A percentile compares a stretch with the other conserved stretches of the same genome.
Conservation (phyloP, 2,888 invertebrate species). For the Microchrysa polita region DNA sequence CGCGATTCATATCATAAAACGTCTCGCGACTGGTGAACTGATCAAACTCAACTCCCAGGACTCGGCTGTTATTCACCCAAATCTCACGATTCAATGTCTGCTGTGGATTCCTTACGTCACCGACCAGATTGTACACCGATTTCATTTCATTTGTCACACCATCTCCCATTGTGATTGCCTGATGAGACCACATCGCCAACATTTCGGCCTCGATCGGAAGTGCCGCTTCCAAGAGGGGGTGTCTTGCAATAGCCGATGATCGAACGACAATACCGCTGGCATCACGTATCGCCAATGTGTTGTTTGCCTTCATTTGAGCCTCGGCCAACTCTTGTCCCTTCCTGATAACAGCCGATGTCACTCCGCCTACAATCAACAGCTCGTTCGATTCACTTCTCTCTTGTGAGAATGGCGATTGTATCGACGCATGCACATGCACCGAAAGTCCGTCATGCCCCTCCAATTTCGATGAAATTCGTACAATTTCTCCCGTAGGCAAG, state of each 20-base stretch:
- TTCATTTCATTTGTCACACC: constrained; percentile 80
- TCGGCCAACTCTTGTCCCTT: constrained; percentile 78
- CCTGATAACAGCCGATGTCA: constrained; percentile 74
- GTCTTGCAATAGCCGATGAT: constrained; percentile 81
- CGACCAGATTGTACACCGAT: constrained; percentile 82
- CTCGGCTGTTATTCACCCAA: constrained; percentile 90
- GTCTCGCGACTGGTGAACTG: constrained; percentile 90
- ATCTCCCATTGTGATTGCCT: constrained; percentile 80
- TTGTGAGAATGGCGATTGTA: constrained; percentile 68
- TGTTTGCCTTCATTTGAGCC: constrained; percentile 80
- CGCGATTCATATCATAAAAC: constrained; percentile 85
- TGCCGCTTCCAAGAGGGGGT: constrained; percentile 84
- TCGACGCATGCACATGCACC: constrained; percentile 74
- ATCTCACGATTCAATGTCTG: constrained; percentile 85
- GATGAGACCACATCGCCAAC: constrained; percentile 89
- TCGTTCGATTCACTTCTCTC: constrained; percentile 69
- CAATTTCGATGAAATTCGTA: constrained; percentile 80
- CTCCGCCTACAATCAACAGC: constrained; percentile 72
- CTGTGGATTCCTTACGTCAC: constrained; percentile 85
- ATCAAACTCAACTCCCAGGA: constrained; percentile 92
- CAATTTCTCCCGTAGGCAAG: constrained; percentile 90
- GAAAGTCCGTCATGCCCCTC: constrained; percentile 80
- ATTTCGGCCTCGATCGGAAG: constrained; percentile 90
- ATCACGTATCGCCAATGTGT: constrained; percentile 78
- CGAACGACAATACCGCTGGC: constrained; percentile 79